Evolutionary conservation across 2,888 invertebrate genomes (phyloP), one percentile per base, ranked within the genome.

Genomic region (Dolomedes plantarius): DNA sequence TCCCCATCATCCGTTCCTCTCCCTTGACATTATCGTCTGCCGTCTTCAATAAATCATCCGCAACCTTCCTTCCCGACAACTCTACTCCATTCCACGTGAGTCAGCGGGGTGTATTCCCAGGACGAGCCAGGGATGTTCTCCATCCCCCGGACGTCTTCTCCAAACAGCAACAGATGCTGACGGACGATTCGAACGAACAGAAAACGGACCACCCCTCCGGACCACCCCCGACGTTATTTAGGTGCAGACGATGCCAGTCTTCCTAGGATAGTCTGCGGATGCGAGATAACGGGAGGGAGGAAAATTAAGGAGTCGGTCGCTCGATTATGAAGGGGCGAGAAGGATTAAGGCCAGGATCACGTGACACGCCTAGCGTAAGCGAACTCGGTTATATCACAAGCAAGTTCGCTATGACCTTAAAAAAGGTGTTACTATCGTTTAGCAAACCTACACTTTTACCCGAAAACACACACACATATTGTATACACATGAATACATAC

Each of bases 101-200:
- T 73, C 73, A 73, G 73, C 73, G 19, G 73, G 73, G 36, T 62
- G 73, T 73, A 73, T 73, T 73, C 73, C 73, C 73, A 73, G 23
- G 56, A 23, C 3, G 11, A 6, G 11, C 56, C 3, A 32, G 31
- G 62, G 6, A 23, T 19, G 13, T 19, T 62, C 23, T 23, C n/a
- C 16, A 3, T 11, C 19, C 32, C 56, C 36, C 62, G 19, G 23
- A 68, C 39, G 68, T 32, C 36, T 68, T 39, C 27, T 68, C 39
- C 68, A 39, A 68, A 68, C 68, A 39, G 68, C 68, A 68, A 68
- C 68, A 68, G 68, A 68, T 68, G 68, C 68, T 39, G 39, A 11
- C 31, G 68, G 31, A 23, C 32, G 68, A 68, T 68, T 68, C 32
- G 19, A 23, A 32, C 16, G 23, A 23, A 23, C 27, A 68, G 39